These are phyloP conservation scores for Polyommatus icarus DNA, from an alignment of 2,888 invertebrate species.

Conservation along the genomic window DNA sequence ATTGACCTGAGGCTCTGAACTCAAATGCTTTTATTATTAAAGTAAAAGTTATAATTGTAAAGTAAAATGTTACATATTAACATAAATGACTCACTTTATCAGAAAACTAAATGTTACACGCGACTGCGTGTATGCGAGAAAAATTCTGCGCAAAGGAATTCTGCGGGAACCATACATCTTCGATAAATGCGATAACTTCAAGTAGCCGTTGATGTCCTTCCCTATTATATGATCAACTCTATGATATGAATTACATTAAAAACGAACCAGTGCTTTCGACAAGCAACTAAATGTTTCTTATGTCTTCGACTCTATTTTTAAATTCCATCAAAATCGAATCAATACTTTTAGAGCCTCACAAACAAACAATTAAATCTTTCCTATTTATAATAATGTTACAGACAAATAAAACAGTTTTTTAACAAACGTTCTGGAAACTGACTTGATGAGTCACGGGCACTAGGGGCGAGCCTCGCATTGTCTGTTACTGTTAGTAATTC, in stretches of 20 bases:
- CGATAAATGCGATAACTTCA: too few relatives aligned
- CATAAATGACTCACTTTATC: slow-evolving; percentile 27
- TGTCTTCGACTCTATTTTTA: too few relatives aligned
- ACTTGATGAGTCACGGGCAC: slow-evolving; percentile 7
- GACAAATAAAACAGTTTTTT: neutral
- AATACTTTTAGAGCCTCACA: too few relatives aligned
- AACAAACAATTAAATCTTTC: neutral
- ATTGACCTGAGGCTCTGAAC: slow-evolving; percentile 7
- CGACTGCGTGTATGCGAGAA: neutral
- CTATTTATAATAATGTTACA: neutral
- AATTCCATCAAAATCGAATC: too few relatives aligned
- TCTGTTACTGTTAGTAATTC: slow-evolving; percentile 8
- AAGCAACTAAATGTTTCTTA: too few relatives aligned
- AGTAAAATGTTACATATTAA: slow-evolving; percentile 27
- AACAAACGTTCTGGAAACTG: slow-evolving; percentile 21
- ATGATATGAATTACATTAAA: too few relatives aligned
- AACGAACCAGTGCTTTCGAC: too few relatives aligned
- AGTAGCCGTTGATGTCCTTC: too few relatives aligned
- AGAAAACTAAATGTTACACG: neutral
- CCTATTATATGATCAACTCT: too few relatives aligned
- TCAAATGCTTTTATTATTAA: neutral
- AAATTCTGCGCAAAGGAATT: neutral
- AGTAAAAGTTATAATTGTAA: neutral
- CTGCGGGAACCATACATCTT: too few relatives aligned
- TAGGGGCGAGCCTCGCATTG: slow-evolving; percentile 15